Percentiles rank a stretch among this genome's conserved stretches.
phyloP scores from a whole-genome alignment of 2,888 invertebrate species.

The Hirtodrosophila duncani region DNA sequence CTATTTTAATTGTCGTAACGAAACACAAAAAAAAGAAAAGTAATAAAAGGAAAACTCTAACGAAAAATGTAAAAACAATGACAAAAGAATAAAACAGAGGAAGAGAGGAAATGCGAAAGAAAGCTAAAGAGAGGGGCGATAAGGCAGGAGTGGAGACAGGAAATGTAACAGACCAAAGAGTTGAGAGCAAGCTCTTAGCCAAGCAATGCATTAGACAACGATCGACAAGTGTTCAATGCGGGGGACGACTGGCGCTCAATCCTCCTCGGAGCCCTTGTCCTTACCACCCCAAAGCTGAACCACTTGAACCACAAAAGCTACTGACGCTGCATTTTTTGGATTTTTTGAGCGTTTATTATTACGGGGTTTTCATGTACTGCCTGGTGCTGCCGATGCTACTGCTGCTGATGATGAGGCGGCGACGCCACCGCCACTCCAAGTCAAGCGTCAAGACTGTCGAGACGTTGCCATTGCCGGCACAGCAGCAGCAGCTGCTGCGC shows the following conservation, averaged over 20 bases:
- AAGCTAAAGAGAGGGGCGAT: slow-evolving; percentile 21
- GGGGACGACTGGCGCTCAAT: slow-evolving; percentile 15
- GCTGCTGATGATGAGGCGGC: slow-evolving; percentile 43
- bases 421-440: slow-evolving; percentile 58
- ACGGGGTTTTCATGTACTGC: slow-evolving; percentile 58
- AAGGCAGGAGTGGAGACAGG: slow-evolving; percentile 18
- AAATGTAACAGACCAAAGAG: background rate
- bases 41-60: slow-evolving; percentile 39
- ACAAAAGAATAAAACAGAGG: slow-evolving; percentile 5
- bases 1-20: slow-evolving; percentile 66
- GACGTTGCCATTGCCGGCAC: slow-evolving; percentile 31
- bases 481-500: slow-evolving; percentile 60
- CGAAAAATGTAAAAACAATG: slow-evolving; percentile 34
- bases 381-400: slow-evolving; percentile 18
- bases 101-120: too few species aligned
- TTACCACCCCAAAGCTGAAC: slow-evolving; percentile 19
- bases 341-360: slow-evolving; percentile 71
- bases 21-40: slow-evolving; percentile 19
- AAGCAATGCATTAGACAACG: slow-evolving; percentile 12
- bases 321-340: slow-evolving; percentile 77
- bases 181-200: background rate
- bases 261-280: background rate
- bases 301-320: slow-evolving; percentile 69
- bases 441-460: slow-evolving; percentile 49
- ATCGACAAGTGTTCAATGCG: slow-evolving; percentile 19